A percentile compares a stretch with the other conserved stretches of the same genome.
Evolutionary conservation across 1,140 invertebrate species (phyloP).

Genomic region (Rhyacophila brunnea): DNA sequence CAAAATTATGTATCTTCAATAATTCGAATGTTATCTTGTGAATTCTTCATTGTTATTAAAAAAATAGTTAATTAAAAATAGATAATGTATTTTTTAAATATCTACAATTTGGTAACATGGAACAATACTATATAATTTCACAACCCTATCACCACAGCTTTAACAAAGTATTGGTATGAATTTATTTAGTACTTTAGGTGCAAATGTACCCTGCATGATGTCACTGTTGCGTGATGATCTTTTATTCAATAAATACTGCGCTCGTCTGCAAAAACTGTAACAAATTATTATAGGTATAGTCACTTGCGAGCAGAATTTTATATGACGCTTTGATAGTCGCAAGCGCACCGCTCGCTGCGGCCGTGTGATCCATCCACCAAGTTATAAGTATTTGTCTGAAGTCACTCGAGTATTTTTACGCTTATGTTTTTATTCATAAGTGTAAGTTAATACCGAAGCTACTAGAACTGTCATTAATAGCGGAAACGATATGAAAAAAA

Average conservation of each 20-base stretch:
- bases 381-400: constrained; percentile 2
- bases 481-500: constrained; percentile 2
- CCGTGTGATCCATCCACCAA: no score
- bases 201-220: constrained; percentile 25
- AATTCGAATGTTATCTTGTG: no score
- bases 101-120: no score
- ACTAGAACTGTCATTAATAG: constrained; percentile 10
- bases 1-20: no score
- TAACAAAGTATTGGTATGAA: constrained; percentile 1
- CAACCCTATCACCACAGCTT: neutral
- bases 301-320: constrained; percentile 19
- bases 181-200: constrained; percentile 25
- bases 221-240: constrained; percentile 19
- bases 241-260: constrained; percentile 27
- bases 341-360: neutral
- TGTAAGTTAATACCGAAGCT: neutral
- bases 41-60: no score
- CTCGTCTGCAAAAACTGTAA: constrained; percentile 30
- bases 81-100: no score
- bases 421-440: constrained; percentile 23
- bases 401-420: constrained; percentile 10
- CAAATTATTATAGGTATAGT: constrained; percentile 31
- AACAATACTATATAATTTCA: no score
- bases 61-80: no score
- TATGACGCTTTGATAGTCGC: constrained; percentile 5